Evolutionary conservation across 1,140 invertebrate species (phyloP).

Genomic region (Pseudobourletiella spinata): DNA sequence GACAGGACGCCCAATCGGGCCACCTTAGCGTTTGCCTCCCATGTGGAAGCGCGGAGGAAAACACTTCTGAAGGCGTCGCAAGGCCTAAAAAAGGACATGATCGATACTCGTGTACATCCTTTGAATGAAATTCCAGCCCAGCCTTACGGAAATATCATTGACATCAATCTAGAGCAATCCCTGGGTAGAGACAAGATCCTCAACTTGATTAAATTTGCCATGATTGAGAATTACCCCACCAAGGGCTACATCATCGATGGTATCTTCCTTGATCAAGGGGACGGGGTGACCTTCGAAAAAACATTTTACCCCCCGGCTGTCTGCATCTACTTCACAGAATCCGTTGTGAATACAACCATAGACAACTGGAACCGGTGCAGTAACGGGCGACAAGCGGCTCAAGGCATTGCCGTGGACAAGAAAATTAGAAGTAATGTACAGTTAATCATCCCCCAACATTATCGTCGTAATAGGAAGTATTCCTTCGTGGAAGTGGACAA

Average conservation of each 20-base stretch:
- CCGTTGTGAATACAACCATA: not conserved
- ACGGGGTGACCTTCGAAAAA: conserved; percentile 11
- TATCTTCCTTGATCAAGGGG: conserved; percentile 13
- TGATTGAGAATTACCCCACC: conserved; percentile 16
- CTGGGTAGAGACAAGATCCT: conserved; percentile 10
- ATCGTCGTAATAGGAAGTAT: not conserved
- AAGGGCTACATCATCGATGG: conserved; percentile 16
- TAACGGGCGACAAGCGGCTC: not conserved
- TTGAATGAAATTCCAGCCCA: not conserved
- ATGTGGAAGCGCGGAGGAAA: not conserved
- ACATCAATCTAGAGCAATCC: not conserved
- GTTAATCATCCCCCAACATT: not conserved
- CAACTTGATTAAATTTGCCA: conserved; percentile 26
- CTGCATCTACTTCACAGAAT: conserved; percentile 13
- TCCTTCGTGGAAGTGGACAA: conserved; percentile 6
- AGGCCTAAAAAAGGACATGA: not conserved
- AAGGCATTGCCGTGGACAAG: not conserved
- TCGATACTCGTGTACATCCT: not conserved
- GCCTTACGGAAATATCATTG: not conserved
- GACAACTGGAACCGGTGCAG: not conserved
- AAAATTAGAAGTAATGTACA: not conserved
- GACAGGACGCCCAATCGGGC: not conserved
- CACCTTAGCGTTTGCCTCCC: not conserved
- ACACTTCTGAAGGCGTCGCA: not conserved
- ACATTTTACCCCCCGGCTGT: conserved; percentile 15